Evolutionary conservation across 2,888 invertebrate genomes (phyloP), one percentile per base, ranked within the genome.

Genomic region (Epinotia bilunana): DNA sequence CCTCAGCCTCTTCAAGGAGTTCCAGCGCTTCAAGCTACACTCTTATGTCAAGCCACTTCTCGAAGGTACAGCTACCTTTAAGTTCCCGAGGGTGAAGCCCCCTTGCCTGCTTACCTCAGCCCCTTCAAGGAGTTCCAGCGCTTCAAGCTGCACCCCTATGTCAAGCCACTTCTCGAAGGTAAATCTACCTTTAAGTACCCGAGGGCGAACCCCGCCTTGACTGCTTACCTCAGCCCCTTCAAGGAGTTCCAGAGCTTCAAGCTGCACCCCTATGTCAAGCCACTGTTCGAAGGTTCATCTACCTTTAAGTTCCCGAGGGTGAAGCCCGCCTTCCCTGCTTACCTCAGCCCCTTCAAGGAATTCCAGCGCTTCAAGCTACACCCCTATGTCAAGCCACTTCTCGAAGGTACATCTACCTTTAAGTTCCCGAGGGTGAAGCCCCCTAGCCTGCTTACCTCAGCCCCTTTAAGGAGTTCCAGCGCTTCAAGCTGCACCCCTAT

Each of bases 11-110:
- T 99, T 98, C 89, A 96, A 95, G 86, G 99, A 99, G 94, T 98
- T 99, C 88, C 99, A 99, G 92, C 95, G 96, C 80, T 99, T 98
- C 87, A 99, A 99, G 87, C 96, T 97, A 69, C 99, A 99, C 93
- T 99, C 99, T 0, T 96, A 97, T 69, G 95, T 99, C 33, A 95
- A 33, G 33, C 33, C 33, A 33, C 33, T 33, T 6, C 7, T 33
- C 33, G 33, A 33, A 33, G 33, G 33, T 33, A 33, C 33, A 33
- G 0, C 33, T 33, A 33, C 33, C 33, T 33, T 33, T 33, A 33
- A 33, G 33, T 33, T 33, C 6, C 33, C 33, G 53, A 99, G 99
- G 46, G 98, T 98, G 9, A 9, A 9, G 7, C 92, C 99, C 99
- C 93, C 99, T 99, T n/a, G n/a, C n/a, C n/a, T n/a, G n/a, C n/a